These are phyloP conservation scores for Nomada lathburiana DNA, from an alignment of 2,888 invertebrate species.

Conservation along the genomic window DNA sequence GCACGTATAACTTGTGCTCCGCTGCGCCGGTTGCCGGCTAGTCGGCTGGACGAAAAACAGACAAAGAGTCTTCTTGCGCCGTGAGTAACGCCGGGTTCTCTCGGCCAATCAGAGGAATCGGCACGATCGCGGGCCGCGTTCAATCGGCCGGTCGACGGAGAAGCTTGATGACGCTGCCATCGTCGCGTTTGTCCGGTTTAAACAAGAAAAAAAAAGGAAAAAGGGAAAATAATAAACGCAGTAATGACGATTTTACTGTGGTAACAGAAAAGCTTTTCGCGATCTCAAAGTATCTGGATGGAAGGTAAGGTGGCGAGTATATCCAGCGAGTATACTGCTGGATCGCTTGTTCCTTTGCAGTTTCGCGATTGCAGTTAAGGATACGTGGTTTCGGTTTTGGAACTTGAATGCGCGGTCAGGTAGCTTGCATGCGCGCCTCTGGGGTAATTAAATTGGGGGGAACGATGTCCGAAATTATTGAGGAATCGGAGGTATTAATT, in stretches of 20 bases:
- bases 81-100: conserved; percentile 67
- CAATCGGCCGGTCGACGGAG: conserved; percentile 64
- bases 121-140: conserved; percentile 69
- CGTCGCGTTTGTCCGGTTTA: conserved; percentile 33
- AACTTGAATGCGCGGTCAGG: no score
- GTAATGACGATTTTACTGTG: conserved; percentile 24
- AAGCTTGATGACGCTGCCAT: conserved; percentile 57
- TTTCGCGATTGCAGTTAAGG: no score
- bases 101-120: conserved; percentile 73
- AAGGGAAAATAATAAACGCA: not conserved
- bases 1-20: conserved; percentile 71
- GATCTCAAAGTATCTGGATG: not conserved
- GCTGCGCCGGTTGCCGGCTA: conserved; percentile 62
- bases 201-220: not conserved
- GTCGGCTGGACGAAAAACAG: conserved; percentile 72
- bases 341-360: no score
- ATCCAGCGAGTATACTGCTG: no score
- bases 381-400: no score
- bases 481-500: no score
- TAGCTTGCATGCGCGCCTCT: no score
- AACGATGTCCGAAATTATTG: no score
- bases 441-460: no score
- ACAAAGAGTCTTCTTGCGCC: conserved; percentile 73
- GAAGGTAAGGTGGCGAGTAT: no score
- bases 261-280: not conserved